Evolutionary conservation across 2,113 vertebrate genomes (phyloP).

Genomic region (Onychostruthus taczanowskii): DNA sequence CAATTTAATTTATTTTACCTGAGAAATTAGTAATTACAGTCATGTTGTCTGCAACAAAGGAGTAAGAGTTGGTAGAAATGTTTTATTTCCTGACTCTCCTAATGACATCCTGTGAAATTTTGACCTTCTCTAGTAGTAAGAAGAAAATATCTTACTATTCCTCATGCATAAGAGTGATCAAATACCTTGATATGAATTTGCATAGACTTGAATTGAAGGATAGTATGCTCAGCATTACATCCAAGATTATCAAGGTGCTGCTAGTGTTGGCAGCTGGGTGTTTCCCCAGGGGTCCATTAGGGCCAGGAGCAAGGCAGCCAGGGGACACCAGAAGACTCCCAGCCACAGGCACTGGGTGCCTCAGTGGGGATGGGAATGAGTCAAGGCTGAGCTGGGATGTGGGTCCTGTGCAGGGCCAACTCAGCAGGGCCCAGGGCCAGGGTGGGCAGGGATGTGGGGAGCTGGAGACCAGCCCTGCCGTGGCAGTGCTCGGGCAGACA

Average conservation of each 20-base stretch:
- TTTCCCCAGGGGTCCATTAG: neutral
- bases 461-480: neutral
- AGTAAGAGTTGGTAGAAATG: neutral
- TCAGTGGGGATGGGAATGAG: neutral
- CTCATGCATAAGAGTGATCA: neutral
- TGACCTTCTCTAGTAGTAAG: neutral
- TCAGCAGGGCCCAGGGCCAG: no score
- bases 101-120: neutral
- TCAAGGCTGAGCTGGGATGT: neutral
- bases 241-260: neutral
- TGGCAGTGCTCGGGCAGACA: no score
- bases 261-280: neutral
- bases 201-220: neutral
- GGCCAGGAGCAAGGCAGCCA: neutral
- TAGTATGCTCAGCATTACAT: neutral
- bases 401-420: accelerated
- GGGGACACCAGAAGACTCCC: neutral
- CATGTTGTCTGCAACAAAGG: neutral
- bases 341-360: accelerated
- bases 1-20: neutral
- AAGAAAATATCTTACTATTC: neutral
- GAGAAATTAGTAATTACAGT: neutral
- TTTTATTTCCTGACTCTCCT: neutral
- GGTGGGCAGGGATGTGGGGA: neutral
- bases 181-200: neutral